Conservation (phyloP, 1,140 invertebrate genomes). For the Drosophila quadrilineata region DNA sequence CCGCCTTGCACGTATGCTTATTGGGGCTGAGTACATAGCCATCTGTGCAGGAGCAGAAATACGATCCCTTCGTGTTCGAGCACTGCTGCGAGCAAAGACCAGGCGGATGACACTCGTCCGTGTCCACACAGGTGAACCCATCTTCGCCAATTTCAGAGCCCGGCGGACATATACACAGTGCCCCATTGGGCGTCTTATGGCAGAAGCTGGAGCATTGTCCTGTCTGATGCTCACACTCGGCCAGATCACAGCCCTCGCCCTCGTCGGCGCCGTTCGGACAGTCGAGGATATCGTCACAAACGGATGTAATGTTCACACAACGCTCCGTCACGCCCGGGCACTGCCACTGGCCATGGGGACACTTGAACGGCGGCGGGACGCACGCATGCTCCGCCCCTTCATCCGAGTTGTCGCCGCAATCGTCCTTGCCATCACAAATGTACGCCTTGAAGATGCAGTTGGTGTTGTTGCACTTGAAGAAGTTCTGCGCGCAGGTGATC, state of each 20-base stretch:
- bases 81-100: constrained; percentile 95
- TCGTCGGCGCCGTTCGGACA: constrained; percentile 96
- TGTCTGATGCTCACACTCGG: constrained; percentile 86
- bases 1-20: constrained; percentile 95
- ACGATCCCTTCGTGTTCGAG: constrained; percentile 93
- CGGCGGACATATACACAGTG: constrained; percentile 92
- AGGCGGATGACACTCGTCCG: constrained; percentile 94
- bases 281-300: constrained; percentile 92
- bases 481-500: constrained; percentile 87
- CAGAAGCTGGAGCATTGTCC: constrained; percentile 93
- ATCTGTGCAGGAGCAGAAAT: constrained; percentile 90
- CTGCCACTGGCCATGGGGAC: constrained; percentile 89
- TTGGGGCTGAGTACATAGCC: constrained; percentile 91
- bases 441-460: constrained; percentile 96
- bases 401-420: constrained; percentile 97
- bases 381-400: constrained; percentile 91
- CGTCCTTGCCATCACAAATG: constrained; percentile 97
- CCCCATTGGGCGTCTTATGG: constrained; percentile 94
- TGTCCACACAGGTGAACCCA: constrained; percentile 88
- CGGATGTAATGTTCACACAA: constrained; percentile 89
- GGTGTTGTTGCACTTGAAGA: constrained; percentile 93
- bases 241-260: constrained; percentile 91
- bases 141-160: constrained; percentile 89
- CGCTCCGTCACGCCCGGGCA: constrained; percentile 90
- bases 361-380: constrained; percentile 88